A percentile compares a stretch with the other conserved stretches of the same genome.
These are phyloP conservation scores for Caenorhabditis tropicalis DNA, from an alignment of 1,140 invertebrate genomes.

Conservation along the genomic window DNA sequence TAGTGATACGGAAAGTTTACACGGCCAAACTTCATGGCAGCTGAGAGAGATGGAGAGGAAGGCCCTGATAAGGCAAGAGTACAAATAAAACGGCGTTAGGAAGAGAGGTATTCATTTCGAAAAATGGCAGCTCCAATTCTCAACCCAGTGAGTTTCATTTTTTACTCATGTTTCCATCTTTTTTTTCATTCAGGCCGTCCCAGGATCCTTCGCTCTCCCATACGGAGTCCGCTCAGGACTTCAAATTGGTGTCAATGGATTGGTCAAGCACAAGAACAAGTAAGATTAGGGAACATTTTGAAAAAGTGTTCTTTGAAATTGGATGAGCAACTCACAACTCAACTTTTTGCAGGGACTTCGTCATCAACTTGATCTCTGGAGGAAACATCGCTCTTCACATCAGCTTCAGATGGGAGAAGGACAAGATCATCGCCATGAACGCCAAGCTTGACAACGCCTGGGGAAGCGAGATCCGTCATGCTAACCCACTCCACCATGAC, in stretches of 20 bases:
- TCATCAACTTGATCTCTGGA: constrained; percentile 10
- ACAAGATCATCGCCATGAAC: background rate
- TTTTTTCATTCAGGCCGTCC: background rate
- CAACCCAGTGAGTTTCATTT: background rate
- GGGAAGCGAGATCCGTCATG: constrained; percentile 35
- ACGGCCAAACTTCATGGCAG: constrained; percentile 31
- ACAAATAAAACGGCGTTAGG: constrained; percentile 2
- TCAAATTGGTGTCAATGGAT: constrained; percentile 14
- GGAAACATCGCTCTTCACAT: constrained; percentile 38
- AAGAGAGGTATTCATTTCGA: background rate
- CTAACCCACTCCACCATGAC: constrained; percentile 27
- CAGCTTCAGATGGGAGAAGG: constrained; percentile 25
- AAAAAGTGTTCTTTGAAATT: background rate
- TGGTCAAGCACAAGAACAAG: constrained; percentile 28
- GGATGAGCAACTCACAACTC: no score
- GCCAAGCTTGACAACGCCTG: constrained; percentile 13
- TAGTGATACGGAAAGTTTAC: constrained; percentile 20
- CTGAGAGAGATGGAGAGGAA: background rate
- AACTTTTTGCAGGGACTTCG: constrained; percentile 4
- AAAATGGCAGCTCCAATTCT: background rate
- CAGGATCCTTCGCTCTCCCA: constrained; percentile 4
- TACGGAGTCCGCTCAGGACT: constrained; percentile 9
- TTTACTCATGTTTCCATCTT: background rate
- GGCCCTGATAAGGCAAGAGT: constrained; percentile 6
- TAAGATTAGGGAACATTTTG: background rate